These are phyloP conservation scores for Galemys pyrenaicus DNA, from an alignment of 2,113 vertebrate genomes.

Conservation along the genomic window DNA sequence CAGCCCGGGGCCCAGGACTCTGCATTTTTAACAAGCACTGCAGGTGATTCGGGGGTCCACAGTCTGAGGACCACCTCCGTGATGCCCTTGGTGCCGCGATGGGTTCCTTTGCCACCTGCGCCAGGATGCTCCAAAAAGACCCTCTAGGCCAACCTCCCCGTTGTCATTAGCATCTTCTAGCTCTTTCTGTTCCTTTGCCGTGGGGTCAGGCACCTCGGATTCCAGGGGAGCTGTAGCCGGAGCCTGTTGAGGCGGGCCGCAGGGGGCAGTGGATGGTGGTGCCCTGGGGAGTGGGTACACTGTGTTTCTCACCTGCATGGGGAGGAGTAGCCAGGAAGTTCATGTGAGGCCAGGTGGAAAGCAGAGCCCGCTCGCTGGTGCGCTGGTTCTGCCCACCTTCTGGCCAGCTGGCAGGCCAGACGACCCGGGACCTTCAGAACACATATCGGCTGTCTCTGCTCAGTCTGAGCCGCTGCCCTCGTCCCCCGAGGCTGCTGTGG, in stretches of 20 bases:
- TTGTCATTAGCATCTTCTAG: background rate
- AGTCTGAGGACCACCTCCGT: background rate
- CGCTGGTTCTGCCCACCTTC: background rate
- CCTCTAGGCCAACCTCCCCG: background rate
- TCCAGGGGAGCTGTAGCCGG: background rate
- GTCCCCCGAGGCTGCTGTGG: background rate
- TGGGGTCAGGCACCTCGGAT: background rate
- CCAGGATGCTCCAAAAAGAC: background rate
- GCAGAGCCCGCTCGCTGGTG: too few species aligned
- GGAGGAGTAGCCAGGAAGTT: background rate
- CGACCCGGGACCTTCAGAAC: background rate
- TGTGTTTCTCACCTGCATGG: background rate
- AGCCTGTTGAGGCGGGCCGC: too few species aligned
- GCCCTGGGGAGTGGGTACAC: background rate
- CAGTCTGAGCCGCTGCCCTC: fast-evolving
- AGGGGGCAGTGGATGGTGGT: background rate
- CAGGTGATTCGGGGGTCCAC: background rate
- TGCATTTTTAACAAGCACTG: background rate
- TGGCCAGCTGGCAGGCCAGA: background rate
- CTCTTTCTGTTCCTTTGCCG: background rate
- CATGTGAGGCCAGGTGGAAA: background rate
- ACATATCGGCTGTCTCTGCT: background rate
- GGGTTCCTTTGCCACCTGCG: background rate
- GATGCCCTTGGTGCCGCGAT: background rate
- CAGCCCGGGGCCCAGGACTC: background rate